These are phyloP conservation scores for Olivierus martensii DNA, from an alignment of 1,140 invertebrate species.

Conservation along the genomic window DNA sequence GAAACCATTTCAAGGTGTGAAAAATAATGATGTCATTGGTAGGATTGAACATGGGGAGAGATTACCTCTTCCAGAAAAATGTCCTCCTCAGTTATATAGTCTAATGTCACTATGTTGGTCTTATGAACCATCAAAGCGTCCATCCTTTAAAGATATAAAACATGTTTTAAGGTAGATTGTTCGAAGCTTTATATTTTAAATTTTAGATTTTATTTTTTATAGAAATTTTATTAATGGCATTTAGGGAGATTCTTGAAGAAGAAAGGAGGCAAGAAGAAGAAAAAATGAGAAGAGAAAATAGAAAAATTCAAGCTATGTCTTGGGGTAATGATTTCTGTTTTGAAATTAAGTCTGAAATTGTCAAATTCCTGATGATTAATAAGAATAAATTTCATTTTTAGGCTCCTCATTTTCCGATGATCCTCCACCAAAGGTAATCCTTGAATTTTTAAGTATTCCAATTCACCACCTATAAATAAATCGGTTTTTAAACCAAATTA, in stretches of 20 bases:
- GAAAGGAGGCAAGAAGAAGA: slow-evolving; percentile 75
- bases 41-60: slow-evolving; percentile 91
- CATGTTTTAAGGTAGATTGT: slow-evolving; percentile 61
- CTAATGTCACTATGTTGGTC: slow-evolving; percentile 94
- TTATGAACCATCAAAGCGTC: slow-evolving; percentile 84
- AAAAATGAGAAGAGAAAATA: slow-evolving; percentile 71
- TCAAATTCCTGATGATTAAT: no score
- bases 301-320: slow-evolving; percentile 72
- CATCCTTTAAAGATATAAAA: slow-evolving; percentile 75
- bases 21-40: slow-evolving; percentile 95
- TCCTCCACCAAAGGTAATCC: slow-evolving; percentile 42
- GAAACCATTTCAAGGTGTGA: slow-evolving; percentile 94
- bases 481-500: no score
- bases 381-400: slow-evolving; percentile 15
- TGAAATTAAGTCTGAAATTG: no score
- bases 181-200: background rate
- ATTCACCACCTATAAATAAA: no score
- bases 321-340: slow-evolving; percentile 52
- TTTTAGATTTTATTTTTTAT: background rate
- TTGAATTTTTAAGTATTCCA: no score
- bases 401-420: slow-evolving; percentile 52
- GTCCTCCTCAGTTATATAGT: slow-evolving; percentile 83
- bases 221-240: slow-evolving; percentile 10
- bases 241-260: slow-evolving; percentile 78
- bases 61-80: slow-evolving; percentile 69